Conservation (phyloP, 2,113 vertebrate genomes). For the Callocephalon fimbriatum region DNA sequence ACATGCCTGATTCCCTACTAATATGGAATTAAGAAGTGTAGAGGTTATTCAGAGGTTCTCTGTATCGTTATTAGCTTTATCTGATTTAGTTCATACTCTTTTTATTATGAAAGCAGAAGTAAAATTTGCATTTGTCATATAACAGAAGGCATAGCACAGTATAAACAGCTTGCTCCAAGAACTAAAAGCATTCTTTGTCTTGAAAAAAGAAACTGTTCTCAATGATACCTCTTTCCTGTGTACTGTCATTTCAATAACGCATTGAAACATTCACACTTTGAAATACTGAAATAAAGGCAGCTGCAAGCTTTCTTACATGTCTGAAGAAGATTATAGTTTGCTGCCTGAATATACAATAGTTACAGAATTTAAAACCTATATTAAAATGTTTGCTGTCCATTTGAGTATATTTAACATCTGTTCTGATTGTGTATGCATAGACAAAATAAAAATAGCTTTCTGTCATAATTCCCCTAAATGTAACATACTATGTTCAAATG, state of each 20-base stretch:
- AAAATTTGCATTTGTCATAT: neutral
- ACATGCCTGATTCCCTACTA: neutral
- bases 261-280: neutral
- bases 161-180: neutral
- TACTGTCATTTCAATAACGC: neutral
- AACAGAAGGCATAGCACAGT: neutral
- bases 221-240: neutral
- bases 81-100: neutral
- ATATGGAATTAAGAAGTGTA: neutral
- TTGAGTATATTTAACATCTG: neutral
- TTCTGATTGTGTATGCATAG: neutral
- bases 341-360: neutral
- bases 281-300: neutral
- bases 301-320: neutral
- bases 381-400: neutral
- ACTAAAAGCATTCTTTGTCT: neutral
- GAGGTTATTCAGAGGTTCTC: neutral
- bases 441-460: neutral
- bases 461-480: neutral
- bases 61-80: neutral
- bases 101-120: neutral
- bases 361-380: neutral
- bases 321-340: neutral
- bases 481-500: neutral
- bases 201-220: neutral